phyloP scores from a whole-genome alignment of 1,140 invertebrate species.

The Pogonomyrmex californicus region DNA sequence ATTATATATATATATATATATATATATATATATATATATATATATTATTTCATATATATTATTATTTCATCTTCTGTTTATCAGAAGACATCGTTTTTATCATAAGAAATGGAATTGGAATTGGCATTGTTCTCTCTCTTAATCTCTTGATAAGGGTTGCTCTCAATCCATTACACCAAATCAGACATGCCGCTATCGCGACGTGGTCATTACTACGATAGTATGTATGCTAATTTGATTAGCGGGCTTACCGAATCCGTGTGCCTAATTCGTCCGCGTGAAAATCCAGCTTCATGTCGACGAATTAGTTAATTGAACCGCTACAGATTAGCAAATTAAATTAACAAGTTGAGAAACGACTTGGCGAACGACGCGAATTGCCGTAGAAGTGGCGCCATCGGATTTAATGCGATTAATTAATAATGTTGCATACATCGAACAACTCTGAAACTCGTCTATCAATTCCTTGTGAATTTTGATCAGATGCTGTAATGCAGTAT shows the following conservation, averaged over 20 bases:
- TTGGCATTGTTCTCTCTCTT: neutral
- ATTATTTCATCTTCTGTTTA: neutral
- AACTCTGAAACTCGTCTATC: neutral
- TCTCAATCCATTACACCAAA: slow-evolving; percentile 23
- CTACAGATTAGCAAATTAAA: slow-evolving; percentile 56
- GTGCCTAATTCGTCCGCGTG: slow-evolving; percentile 44
- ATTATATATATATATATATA: neutral
- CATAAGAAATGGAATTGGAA: neutral
- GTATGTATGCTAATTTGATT: slow-evolving; percentile 52
- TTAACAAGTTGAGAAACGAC: slow-evolving; percentile 59
- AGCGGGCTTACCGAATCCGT: slow-evolving; percentile 10
- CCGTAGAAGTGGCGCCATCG: slow-evolving; percentile 5
- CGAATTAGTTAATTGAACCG: slow-evolving; percentile 65
- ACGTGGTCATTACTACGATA: slow-evolving; percentile 33
- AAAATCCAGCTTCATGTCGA: slow-evolving; percentile 34
- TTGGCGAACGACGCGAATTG: slow-evolving; percentile 32
- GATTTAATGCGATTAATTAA: slow-evolving; percentile 57
- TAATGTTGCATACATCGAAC: slow-evolving; percentile 14
- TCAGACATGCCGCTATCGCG: neutral
- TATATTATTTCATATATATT: neutral
- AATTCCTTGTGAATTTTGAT: slow-evolving; percentile 20
- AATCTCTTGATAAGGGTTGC: slow-evolving; percentile 29
- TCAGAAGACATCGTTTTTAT: neutral
- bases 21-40: neutral
- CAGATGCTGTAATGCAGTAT: neutral